Base-by-base conservation (phyloP, 2,113 vertebrate species). In the Brachyistius frenatus region DNA sequence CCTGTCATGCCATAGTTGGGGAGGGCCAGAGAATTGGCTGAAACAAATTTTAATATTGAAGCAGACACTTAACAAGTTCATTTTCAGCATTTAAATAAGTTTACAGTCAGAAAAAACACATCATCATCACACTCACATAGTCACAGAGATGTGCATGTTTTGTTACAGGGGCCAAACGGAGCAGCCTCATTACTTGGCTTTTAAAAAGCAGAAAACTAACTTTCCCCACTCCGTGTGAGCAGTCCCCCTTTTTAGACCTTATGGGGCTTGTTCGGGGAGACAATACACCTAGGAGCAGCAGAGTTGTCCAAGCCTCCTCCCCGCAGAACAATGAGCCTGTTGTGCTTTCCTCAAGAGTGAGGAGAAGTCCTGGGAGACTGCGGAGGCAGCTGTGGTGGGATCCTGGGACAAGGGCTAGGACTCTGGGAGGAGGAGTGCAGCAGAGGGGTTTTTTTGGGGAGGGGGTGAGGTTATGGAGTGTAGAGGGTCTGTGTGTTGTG, bases 251-350 rank as follows among this genome's bases (percentile, higher is more conserved):
- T 88, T 90, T 79, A 81, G 85, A 89, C 88, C 89, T 89, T 69
- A 55, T 70, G 80, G 73, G 88, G 63, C 86, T 87, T 91, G 86
- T 92, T 89, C 81, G 76, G 49, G 61, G 84, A 87, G 81, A 91
- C 87, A 88, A 90, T 90, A 69, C 90, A 91, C 90, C 89, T 91
- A 78, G 86, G 88, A 82, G 72, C 81, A 36, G 75, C 78, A 30
- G 80, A 84, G 81, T 88, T 85, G 86, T 90, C 90, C 87, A 81
- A 79, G 79, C 86, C 91, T 89, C 81, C 87, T 84, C 80, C 86
- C 81, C 71, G 37, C 56, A 55, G 88, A 90, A 95, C 94, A 95
- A 95, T 95, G 93, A 91, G 85, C 84, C 93, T 89, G 93, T 94
- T 94, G 91, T 95, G 87, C 88, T 87, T 87, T 88, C 86, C 85